Evolutionary conservation across 1,140 invertebrate genomes (phyloP).

Genomic region (Ips nitidus): DNA sequence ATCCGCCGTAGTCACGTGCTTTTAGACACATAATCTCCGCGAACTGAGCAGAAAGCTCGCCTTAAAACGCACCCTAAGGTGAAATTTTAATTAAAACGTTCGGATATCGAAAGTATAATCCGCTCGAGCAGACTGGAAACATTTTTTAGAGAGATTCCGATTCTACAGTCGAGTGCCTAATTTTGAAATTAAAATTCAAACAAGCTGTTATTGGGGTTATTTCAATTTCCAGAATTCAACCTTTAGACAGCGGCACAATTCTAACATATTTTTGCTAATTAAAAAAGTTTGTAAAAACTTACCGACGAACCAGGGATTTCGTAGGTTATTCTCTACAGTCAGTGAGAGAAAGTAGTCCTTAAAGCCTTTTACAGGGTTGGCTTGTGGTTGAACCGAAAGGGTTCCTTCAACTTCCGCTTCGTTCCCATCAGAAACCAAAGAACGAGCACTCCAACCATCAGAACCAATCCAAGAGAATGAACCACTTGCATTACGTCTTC

Average conservation of each 20-base stretch:
- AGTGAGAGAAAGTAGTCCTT: conserved; percentile 85
- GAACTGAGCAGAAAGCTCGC: neutral
- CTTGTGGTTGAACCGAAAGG: conserved; percentile 86
- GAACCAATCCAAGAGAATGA: conserved; percentile 94
- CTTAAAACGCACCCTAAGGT: neutral
- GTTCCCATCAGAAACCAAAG: conserved; percentile 85
- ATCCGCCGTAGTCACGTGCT: neutral
- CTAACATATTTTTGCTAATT: neutral
- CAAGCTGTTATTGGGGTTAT: neutral
- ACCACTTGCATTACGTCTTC: conserved; percentile 83
- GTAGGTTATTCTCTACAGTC: conserved; percentile 80
- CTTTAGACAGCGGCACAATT: no score
- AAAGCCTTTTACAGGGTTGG: conserved; percentile 83
- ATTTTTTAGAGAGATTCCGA: neutral
- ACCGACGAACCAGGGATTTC: conserved; percentile 95
- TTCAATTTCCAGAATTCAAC: neutral
- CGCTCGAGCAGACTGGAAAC: neutral
- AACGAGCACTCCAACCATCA: conserved; percentile 88
- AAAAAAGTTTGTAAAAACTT: conserved; percentile 35
- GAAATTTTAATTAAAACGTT: conserved; percentile 12
- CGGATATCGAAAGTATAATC: conserved; percentile 8
- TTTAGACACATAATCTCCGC: neutral
- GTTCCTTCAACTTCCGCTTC: conserved; percentile 90
- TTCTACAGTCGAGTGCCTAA: neutral
- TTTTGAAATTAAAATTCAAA: neutral